Conservation (phyloP, 2,797 vertebrate species). For the Lepidocolaptes lacrymiger region DNA sequence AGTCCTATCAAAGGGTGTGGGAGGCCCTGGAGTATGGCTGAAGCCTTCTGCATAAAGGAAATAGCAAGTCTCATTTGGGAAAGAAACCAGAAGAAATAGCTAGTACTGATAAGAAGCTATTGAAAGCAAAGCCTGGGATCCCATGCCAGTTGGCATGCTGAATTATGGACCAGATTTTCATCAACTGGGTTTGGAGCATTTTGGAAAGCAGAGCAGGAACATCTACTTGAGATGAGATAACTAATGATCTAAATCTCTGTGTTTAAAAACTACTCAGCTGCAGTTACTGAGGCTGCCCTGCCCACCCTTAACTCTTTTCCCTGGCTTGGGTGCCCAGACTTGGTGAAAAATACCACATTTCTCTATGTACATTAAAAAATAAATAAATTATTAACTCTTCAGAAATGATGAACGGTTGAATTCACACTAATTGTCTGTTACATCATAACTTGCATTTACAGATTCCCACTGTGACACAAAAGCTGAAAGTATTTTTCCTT, state of each 20-base stretch:
- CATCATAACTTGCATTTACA: constrained; percentile 54
- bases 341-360: background rate
- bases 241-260: background rate
- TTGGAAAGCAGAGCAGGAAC: background rate
- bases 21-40: background rate
- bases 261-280: background rate
- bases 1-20: fast-evolving
- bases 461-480: constrained; percentile 59
- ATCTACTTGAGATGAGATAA: background rate
- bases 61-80: background rate
- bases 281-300: background rate
- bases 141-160: background rate
- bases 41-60: background rate
- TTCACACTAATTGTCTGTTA: constrained; percentile 59
- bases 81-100: background rate
- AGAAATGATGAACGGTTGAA: constrained; percentile 39
- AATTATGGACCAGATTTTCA: background rate
- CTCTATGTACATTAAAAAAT: background rate
- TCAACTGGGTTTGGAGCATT: background rate
- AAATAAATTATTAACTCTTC: background rate
- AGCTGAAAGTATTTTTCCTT: constrained; percentile 64
- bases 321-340: background rate
- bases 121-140: background rate
- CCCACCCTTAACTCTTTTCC: background rate
- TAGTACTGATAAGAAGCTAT: background rate